phyloP scores from a whole-genome alignment of 2,797 vertebrate genomes.

The Protosalanx chinensis region DNA sequence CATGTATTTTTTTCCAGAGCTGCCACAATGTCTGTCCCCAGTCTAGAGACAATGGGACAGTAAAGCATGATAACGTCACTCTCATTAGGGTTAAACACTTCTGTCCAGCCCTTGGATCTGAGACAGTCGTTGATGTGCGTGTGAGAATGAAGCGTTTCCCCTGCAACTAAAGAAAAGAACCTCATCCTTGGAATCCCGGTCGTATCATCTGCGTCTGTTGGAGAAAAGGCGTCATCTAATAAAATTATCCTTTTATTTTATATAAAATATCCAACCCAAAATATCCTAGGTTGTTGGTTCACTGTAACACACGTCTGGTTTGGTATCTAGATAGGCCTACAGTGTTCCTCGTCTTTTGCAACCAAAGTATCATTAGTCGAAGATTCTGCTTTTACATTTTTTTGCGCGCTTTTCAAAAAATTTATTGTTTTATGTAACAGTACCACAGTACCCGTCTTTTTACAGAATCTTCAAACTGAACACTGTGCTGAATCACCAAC shows the following conservation, averaged over 20 bases:
- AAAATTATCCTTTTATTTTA: too few species aligned
- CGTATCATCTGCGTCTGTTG: too few species aligned
- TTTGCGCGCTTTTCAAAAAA: too few species aligned
- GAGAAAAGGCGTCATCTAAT: too few species aligned
- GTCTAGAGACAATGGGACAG: conserved; percentile 6
- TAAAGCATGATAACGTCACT: background rate
- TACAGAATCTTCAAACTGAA: too few species aligned
- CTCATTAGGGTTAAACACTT: background rate
- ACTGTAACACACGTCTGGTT: background rate
- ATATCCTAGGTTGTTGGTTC: background rate
- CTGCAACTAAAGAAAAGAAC: background rate
- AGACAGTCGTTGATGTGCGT: background rate
- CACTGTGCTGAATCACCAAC: too few species aligned
- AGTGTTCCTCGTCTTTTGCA: too few species aligned
- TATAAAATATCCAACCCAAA: too few species aligned
- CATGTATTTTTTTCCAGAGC: background rate
- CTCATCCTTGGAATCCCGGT: background rate
- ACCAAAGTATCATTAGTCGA: too few species aligned
- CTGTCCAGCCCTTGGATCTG: background rate
- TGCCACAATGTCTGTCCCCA: background rate
- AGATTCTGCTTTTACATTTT: too few species aligned
- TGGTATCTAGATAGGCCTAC: background rate
- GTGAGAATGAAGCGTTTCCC: background rate
- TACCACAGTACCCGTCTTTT: too few species aligned
- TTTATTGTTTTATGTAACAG: too few species aligned